Conservation (phyloP, 2,797 vertebrate genomes). For the Diglossa cyanea region DNA sequence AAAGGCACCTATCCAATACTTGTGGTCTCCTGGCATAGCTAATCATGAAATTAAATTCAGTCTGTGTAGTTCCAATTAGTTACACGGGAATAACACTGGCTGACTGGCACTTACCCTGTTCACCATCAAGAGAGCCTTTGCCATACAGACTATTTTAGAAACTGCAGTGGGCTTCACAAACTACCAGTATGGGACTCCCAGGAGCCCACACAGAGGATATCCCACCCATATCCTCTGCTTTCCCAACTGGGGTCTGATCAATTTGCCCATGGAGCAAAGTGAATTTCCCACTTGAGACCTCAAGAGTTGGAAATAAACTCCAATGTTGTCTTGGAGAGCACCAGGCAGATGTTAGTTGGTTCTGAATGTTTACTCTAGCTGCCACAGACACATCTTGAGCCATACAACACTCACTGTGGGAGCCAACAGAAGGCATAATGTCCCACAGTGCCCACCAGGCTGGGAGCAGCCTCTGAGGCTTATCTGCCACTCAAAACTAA, state of each 20-base stretch:
- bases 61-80: neutral
- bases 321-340: neutral
- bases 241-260: neutral
- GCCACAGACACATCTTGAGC: neutral
- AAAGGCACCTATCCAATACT: neutral
- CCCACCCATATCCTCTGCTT: neutral
- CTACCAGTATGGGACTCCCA: neutral
- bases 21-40: neutral
- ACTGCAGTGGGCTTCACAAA: neutral
- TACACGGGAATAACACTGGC: neutral
- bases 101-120: neutral
- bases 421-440: neutral
- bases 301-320: neutral
- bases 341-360: neutral
- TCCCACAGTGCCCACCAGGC: neutral
- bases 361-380: neutral
- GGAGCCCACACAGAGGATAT: neutral
- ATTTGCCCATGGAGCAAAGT: neutral
- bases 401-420: accelerated
- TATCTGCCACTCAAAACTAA: neutral
- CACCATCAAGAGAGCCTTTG: neutral
- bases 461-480: neutral
- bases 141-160: neutral
- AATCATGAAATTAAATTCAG: neutral
- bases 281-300: neutral